Evolutionary conservation across 2,888 invertebrate species (phyloP).

Genomic region (Meloe dianella): DNA sequence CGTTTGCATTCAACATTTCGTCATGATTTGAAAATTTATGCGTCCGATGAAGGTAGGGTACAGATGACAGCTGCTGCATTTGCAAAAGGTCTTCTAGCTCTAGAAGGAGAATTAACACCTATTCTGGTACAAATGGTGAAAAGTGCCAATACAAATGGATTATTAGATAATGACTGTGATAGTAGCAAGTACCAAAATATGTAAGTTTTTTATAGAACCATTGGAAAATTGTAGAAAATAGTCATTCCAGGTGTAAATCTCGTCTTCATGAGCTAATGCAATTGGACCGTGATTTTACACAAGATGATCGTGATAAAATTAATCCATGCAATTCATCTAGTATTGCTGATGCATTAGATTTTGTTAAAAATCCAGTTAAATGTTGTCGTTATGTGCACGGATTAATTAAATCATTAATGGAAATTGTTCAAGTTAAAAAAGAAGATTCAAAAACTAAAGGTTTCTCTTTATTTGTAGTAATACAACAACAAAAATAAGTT

Average conservation of each 20-base stretch:
- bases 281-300: constrained; percentile 83
- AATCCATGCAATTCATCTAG: constrained; percentile 94
- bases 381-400: constrained; percentile 91
- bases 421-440: constrained; percentile 82
- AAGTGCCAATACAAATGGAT: constrained; percentile 97
- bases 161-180: constrained; percentile 97
- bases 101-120: constrained; percentile 98
- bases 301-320: constrained; percentile 83
- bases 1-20: constrained; percentile 97
- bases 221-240: constrained; percentile 12
- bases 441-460: constrained; percentile 89
- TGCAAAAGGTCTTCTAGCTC: constrained; percentile 94
- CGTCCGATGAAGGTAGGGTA: constrained; percentile 98
- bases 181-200: constrained; percentile 94
- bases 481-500: too few species aligned
- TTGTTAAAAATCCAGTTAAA: constrained; percentile 93
- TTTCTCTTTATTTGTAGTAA: constrained; percentile 46
- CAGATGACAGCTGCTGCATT: constrained; percentile 99
- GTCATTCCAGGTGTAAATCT: constrained; percentile 82
- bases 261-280: constrained; percentile 92
- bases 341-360: constrained; percentile 88
- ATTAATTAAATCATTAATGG: constrained; percentile 85
- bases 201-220: constrained; percentile 64
- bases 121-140: constrained; percentile 99
- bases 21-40: constrained; percentile 99